Conservation (phyloP, 2,797 vertebrate species). For the Anas bernieri region DNA sequence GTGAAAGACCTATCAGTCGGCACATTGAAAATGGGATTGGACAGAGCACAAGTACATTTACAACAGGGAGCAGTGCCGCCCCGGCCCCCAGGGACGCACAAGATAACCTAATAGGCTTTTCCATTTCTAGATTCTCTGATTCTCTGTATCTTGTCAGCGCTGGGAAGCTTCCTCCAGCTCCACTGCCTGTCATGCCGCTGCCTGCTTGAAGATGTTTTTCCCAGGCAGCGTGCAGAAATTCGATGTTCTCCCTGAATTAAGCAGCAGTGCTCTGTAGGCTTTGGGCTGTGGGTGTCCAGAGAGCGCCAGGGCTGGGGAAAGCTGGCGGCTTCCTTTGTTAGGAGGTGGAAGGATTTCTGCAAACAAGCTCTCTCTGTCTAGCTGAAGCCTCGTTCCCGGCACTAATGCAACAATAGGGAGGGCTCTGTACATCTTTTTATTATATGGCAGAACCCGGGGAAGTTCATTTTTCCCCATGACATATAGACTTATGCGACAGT, state of each 20-base stretch:
- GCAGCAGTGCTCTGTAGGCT: background rate
- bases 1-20: constrained; percentile 36
- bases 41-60: constrained; percentile 46
- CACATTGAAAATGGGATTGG: constrained; percentile 37
- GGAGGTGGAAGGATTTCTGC: background rate
- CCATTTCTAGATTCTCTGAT: constrained; percentile 23
- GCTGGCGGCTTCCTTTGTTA: constrained; percentile 28
- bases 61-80: constrained; percentile 22
- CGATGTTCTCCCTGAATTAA: background rate
- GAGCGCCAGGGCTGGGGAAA: background rate
- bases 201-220: constrained; percentile 50
- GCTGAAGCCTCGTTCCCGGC: constrained; percentile 44
- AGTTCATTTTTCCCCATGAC: constrained; percentile 73
- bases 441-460: constrained; percentile 59
- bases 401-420: constrained; percentile 61
- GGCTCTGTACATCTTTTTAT: constrained; percentile 69
- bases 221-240: background rate
- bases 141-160: constrained; percentile 36
- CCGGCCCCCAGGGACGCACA: background rate
- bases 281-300: background rate
- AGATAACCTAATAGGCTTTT: constrained; percentile 46
- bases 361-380: constrained; percentile 25
- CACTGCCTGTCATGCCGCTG: constrained; percentile 41
- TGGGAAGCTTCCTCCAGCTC: constrained; percentile 20
- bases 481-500: constrained; percentile 69